phyloP scores from a whole-genome alignment of 2,888 invertebrate genomes.

The Seladonia tumulorum region DNA sequence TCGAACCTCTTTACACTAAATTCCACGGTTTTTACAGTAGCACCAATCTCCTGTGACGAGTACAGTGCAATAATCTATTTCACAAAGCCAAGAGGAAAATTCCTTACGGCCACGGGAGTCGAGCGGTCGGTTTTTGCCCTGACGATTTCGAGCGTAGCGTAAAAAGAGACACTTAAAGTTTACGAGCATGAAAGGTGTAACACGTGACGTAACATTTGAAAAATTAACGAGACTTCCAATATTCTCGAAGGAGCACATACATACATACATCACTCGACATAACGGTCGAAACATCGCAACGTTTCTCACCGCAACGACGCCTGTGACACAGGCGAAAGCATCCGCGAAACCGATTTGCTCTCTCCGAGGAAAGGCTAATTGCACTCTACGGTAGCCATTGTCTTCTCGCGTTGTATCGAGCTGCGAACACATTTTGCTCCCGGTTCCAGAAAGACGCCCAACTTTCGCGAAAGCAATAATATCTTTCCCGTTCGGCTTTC shows the following conservation, averaged over 20 bases:
- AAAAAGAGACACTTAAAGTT: background rate
- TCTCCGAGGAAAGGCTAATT: background rate
- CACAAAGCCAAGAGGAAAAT: background rate
- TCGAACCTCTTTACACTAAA: background rate
- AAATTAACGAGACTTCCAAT: background rate
- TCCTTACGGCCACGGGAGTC: background rate
- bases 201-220: background rate
- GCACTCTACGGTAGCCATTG: background rate
- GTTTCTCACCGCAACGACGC: background rate
- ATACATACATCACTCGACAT: background rate
- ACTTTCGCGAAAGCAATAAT: background rate
- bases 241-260: background rate
- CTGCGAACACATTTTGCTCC: background rate
- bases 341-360: background rate
- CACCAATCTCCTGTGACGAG: background rate
- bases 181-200: background rate
- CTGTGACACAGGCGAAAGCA: background rate
- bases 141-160: background rate
- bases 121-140: background rate
- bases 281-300: background rate
- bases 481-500: background rate
- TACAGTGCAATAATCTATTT: background rate
- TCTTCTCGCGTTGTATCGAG: background rate
- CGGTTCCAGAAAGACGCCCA: background rate
- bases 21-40: background rate